These are phyloP conservation scores for Micronycteris hirsuta DNA, from an alignment of 2,113 vertebrate species.

Conservation along the genomic window DNA sequence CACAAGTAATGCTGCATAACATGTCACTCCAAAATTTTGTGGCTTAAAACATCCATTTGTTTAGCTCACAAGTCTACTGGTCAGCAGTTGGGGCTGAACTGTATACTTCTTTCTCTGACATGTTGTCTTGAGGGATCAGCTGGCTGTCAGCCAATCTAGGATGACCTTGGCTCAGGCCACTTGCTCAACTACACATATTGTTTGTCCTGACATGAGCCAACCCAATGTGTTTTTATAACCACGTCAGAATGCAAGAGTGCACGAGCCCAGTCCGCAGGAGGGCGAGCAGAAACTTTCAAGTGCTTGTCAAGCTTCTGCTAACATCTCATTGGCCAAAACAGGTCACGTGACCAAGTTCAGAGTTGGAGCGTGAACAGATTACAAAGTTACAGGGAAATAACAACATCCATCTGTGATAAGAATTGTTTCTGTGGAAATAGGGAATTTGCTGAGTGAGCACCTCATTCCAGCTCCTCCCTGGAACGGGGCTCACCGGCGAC, in stretches of 20 bases:
- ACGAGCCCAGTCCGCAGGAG: not conserved
- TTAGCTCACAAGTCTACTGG: not conserved
- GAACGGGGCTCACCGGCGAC: not conserved
- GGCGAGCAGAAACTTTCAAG: not conserved
- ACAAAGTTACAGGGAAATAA: not conserved
- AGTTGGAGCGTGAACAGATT: not conserved
- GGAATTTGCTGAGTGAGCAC: not conserved
- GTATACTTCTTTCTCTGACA: not conserved
- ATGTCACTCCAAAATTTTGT: not conserved
- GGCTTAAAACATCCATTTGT: not conserved
- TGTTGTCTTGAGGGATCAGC: not conserved
- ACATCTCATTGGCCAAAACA: not conserved
- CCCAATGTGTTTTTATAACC: not conserved
- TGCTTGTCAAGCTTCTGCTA: not conserved
- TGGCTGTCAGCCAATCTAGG: not conserved
- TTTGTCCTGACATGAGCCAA: not conserved
- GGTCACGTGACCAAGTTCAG: not conserved
- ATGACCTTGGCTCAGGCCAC: not conserved
- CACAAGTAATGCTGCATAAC: not conserved
- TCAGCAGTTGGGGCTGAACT: not conserved
- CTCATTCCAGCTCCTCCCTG: not conserved
- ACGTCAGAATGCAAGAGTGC: not conserved
- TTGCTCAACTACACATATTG: not conserved
- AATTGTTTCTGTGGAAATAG: not conserved
- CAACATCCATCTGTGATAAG: not conserved